Evolutionary conservation across 30 jellyfish, hydroid and myxozoan species (phyloP), one percentile per base, ranked within the genome.

Genomic region (Nemopilema nomurai): DNA sequence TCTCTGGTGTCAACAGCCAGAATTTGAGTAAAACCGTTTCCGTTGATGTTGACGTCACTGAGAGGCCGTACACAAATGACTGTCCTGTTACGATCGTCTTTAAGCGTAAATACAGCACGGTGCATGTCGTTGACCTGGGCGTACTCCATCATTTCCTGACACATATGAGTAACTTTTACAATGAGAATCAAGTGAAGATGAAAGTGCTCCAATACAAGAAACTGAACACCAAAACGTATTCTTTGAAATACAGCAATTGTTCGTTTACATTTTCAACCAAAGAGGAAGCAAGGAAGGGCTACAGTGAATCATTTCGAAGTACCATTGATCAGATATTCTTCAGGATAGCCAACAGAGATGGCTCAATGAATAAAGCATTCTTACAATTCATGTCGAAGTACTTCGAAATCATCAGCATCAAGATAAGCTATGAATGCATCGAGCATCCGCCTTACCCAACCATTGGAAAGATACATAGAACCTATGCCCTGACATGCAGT

Each of bases 401-500:
- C n/a, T 90, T 90, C 76, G 69, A 71, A 9, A 70, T 90, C 0
- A 33, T 30, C 8, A 52, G 93, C 62, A 53, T 83, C 24, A 49
- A 49, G 13, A 75, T 69, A 29, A 95, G 96, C 33, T 90, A 85
- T 74, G 82, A 76, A 21, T 95, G 99, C 74, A 95, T 95, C 70
- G 97, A 95, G 67, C 80, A 83, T 21, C 88, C 95, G 7, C 99
- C 99, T 0, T 69, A 76, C 30, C 90, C 96, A 9, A 81, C 84
- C 24, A 83, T 88, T 8, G 77, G 22, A n/a, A 32, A 49, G 0
- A 51, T 50, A 25, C 92, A 23, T 25, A 41, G 66, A 16, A 33
- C 67, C n/a, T 90, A 84, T 77, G 96, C 97, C 0, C 30, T n/a
- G 24, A 75, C 82, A 13, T 95, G 97, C 78, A 62, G 63, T 51